A percentile compares a stretch with the other conserved stretches of the same genome.
Conservation (phyloP, 2,113 vertebrate genomes). For the Etheostoma spectabile region DNA sequence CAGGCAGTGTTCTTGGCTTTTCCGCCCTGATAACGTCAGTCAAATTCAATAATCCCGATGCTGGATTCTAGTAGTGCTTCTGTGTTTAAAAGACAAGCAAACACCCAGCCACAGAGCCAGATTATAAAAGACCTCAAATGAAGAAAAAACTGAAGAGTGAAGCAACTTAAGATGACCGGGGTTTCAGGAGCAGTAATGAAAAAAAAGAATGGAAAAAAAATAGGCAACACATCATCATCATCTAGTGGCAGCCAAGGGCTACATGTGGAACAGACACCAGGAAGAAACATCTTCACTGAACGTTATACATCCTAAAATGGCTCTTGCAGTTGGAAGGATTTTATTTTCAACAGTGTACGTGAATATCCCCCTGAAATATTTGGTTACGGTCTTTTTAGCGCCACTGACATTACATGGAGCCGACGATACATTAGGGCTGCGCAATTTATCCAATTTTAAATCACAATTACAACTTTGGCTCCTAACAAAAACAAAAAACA, state of each 20-base stretch:
- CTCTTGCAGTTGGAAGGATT: background rate
- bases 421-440: background rate
- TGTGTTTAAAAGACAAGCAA: background rate
- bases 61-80: background rate
- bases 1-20: background rate
- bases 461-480: too few species aligned
- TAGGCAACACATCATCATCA: background rate
- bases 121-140: too few species aligned
- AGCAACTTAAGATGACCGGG: too few species aligned
- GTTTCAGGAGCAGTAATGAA: too few species aligned
- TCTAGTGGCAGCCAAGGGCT: slow-evolving; percentile 23
- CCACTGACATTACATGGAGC: background rate
- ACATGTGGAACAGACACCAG: background rate
- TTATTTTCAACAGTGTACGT: background rate
- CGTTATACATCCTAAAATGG: background rate
- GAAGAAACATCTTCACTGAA: background rate
- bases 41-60: background rate
- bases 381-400: background rate
- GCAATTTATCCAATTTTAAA: too few species aligned
- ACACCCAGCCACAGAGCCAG: too few species aligned
- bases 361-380: background rate
- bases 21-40: background rate
- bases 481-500: too few species aligned
- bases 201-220: background rate
- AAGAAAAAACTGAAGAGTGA: too few species aligned